These are phyloP conservation scores for Netelia fuscicornis DNA, from an alignment of 2,888 invertebrate species.

Conservation along the genomic window DNA sequence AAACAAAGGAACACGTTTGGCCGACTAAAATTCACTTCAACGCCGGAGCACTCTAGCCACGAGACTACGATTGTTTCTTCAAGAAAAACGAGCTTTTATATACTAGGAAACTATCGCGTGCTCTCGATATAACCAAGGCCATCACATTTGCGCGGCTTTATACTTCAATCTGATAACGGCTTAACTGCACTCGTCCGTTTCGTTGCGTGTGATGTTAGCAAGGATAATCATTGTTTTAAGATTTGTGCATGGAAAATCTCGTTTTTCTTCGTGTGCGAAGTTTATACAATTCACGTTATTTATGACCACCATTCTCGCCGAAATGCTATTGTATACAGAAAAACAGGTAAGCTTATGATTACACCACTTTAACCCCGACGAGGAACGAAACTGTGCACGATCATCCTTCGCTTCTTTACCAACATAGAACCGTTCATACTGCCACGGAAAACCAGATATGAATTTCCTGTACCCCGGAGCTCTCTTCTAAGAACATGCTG, in stretches of 20 bases:
- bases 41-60: conserved; percentile 36
- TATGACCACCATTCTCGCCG: conserved; percentile 32
- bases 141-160: conserved; percentile 3
- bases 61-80: conserved; percentile 62
- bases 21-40: conserved; percentile 17
- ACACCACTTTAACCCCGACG: conserved; percentile 27
- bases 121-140: conserved; percentile 64
- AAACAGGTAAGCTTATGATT: conserved; percentile 13
- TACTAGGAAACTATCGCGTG: conserved; percentile 50
- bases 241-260: conserved; percentile 22
- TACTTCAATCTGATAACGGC: conserved; percentile 27
- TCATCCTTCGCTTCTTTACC: no score
- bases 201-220: conserved; percentile 13
- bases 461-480: no score
- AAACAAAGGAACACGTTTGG: conserved; percentile 15
- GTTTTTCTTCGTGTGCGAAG: not conserved
- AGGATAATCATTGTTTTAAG: conserved; percentile 25
- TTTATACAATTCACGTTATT: conserved; percentile 10
- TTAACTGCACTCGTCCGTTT: conserved; percentile 38
- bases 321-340: conserved; percentile 34
- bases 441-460: no score
- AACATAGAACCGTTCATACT: no score
- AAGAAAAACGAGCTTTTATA: conserved; percentile 52
- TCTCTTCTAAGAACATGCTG: no score
- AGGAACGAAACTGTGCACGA: no score